Evolutionary conservation across 2,113 vertebrate genomes (phyloP).

Genomic region (Dipodomys spectabilis): DNA sequence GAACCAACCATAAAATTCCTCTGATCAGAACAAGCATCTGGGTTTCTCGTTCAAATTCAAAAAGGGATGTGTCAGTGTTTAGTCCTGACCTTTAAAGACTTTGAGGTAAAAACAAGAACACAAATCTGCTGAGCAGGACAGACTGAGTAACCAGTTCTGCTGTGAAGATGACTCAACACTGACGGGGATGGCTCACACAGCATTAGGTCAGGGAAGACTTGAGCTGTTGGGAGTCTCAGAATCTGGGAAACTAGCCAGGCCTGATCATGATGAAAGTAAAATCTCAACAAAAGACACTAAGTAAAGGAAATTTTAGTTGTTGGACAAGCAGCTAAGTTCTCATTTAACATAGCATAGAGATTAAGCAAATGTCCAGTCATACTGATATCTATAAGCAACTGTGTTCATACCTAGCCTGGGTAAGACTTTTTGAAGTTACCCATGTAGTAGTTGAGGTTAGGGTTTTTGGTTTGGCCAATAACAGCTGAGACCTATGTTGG

Average conservation of each 20-base stretch:
- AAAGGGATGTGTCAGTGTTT: background rate
- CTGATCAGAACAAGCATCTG: slow-evolving; percentile 23
- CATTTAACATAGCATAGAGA: background rate
- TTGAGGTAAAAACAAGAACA: background rate
- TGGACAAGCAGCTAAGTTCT: background rate
- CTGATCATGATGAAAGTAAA: background rate
- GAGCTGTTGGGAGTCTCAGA: background rate
- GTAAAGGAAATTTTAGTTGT: background rate
- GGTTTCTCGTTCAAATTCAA: slow-evolving; percentile 44
- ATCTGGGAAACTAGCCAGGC: background rate
- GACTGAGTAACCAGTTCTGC: background rate
- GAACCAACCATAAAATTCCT: slow-evolving; percentile 7
- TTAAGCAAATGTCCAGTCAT: background rate
- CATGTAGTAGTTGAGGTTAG: background rate
- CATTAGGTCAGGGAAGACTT: background rate
- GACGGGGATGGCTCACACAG: background rate
- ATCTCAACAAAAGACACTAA: background rate
- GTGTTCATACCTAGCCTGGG: background rate
- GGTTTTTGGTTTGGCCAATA: background rate
- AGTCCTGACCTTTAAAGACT: background rate
- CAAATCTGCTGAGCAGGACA: background rate
- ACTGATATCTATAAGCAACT: background rate
- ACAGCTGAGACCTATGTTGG: background rate
- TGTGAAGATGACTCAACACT: background rate
- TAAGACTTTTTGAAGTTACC: background rate